Evolutionary conservation across 2,797 vertebrate species (phyloP), one percentile per base, ranked within the genome.

Genomic region (Cossypha caffra): DNA sequence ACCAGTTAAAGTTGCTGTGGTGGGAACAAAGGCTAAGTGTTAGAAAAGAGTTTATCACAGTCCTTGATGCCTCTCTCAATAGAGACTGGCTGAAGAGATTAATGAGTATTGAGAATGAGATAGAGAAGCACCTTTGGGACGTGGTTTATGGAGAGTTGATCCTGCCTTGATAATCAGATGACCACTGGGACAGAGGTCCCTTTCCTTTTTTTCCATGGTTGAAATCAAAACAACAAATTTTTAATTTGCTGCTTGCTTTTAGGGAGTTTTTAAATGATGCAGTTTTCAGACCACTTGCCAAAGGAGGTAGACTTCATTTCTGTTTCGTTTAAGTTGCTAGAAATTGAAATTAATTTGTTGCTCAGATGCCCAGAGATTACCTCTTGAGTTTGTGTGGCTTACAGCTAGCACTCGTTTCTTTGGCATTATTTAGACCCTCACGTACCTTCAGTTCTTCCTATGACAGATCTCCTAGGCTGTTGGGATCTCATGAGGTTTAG

Each of bases 341-440:
- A 90, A 92, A 94, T 50, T 42, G 72, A 86, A 80, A 73, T 63
- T 8, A 79, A 35, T 85, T 79, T 90, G 51, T 91, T 92, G 63
- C 55, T 87, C 35, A n/a, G 59, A 25, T 82, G 55, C 48, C 74
- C 37, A 57, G 77, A 71, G 74, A 67, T 38, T 38, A 54, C 23
- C 52, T 87, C 63, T 79, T n/a, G 37, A 94, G 80, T 90, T 48
- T 64, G n/a, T 51, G 31, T 78, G 58, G 64, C 47, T 79, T 67
- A 37, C 20, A 59, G 55, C 43, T 68, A 86, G 64, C 38, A 16
- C 33, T 86, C 0, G 0, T 57, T 96, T 75, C 85, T 81, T 51
- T n/a, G 51, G 35, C 58, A 4, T 68, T 64, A 59, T 58, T 86
- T 38, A 47, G 43, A 66, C 37, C 84, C 31, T 33, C 16, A n/a